Evolutionary conservation across 2,113 vertebrate species (phyloP).

Genomic region (Aegithalos caudatus): DNA sequence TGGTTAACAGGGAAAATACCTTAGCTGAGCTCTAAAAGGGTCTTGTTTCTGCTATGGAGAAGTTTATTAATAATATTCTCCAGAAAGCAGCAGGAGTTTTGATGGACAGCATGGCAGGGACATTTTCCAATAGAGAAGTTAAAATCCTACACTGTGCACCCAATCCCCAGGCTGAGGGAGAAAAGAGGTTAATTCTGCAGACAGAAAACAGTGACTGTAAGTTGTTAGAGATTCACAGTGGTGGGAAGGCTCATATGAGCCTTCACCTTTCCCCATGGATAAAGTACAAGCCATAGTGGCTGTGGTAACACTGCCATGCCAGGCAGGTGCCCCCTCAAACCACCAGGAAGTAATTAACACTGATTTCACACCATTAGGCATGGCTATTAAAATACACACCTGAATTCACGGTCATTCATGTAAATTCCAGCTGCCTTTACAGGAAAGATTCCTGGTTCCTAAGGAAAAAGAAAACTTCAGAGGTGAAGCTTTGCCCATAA

Average conservation of each 20-base stretch:
- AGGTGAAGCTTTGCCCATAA: not conserved
- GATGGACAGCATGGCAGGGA: constrained; percentile 12
- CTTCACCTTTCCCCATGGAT: not conserved
- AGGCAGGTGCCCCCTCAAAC: not conserved
- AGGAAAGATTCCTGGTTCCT: not conserved
- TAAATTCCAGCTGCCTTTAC: not conserved
- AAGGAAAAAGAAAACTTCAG: not conserved
- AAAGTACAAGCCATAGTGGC: not conserved
- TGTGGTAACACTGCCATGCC: not conserved
- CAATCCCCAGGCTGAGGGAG: not conserved
- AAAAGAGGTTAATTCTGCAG: constrained; percentile 26
- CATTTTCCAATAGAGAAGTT: not conserved
- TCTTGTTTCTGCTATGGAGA: constrained; percentile 9
- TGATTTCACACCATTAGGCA: not conserved
- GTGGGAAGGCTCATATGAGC: not conserved
- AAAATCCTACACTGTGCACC: not conserved
- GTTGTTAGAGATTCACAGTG: not conserved
- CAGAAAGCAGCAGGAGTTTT: not conserved
- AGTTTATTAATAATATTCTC: constrained; percentile 45
- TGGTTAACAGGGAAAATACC: constrained; percentile 42
- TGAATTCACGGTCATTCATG: not conserved
- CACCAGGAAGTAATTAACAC: not conserved
- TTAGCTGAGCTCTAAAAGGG: constrained; percentile 13
- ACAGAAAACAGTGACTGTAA: not conserved
- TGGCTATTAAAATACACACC: not conserved